phyloP scores from a whole-genome alignment of 2,888 invertebrate genomes.

The Lomographa bimaculata region DNA sequence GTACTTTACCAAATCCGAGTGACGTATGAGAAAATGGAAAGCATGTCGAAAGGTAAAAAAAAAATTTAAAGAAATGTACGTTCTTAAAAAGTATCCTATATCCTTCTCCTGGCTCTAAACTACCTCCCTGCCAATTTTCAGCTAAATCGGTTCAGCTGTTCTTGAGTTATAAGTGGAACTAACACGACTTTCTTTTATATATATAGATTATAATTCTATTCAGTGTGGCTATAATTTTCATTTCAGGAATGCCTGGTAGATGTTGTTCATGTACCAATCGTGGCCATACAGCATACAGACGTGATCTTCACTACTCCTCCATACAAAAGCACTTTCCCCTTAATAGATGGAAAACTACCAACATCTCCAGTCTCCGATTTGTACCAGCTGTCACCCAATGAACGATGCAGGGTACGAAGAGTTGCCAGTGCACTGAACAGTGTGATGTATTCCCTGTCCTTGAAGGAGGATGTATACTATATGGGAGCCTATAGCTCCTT shows the following conservation, averaged over 20 bases:
- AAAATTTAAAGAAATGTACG: no score
- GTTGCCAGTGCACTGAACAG: slow-evolving; percentile 78
- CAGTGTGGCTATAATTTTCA: slow-evolving; percentile 5
- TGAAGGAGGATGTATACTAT: slow-evolving; percentile 86
- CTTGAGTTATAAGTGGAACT: no score
- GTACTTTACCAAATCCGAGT: no score
- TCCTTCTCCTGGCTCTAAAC: no score
- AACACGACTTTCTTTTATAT: no score
- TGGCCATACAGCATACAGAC: slow-evolving; percentile 81
- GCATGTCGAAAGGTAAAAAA: no score
- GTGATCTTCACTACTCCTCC: slow-evolving; percentile 86
- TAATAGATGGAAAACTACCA: slow-evolving; percentile 61
- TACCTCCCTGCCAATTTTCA: no score
- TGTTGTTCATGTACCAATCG: slow-evolving; percentile 85
- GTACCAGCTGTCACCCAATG: slow-evolving; percentile 58
- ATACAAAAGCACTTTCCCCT: slow-evolving; percentile 82
- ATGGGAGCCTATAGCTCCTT: slow-evolving; percentile 85
- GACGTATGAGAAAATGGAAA: no score
- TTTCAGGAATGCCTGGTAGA: slow-evolving; percentile 85
- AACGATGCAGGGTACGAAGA: slow-evolving; percentile 68
- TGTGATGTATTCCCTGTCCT: slow-evolving; percentile 82
- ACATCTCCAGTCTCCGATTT: slow-evolving; percentile 61
- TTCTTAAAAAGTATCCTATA: no score
- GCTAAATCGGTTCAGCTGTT: no score
- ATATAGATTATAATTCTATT: neutral